Percentiles rank a stretch among this genome's conserved stretches.
phyloP scores from a whole-genome alignment of 2,888 invertebrate species.

The Oligia latruncula region DNA sequence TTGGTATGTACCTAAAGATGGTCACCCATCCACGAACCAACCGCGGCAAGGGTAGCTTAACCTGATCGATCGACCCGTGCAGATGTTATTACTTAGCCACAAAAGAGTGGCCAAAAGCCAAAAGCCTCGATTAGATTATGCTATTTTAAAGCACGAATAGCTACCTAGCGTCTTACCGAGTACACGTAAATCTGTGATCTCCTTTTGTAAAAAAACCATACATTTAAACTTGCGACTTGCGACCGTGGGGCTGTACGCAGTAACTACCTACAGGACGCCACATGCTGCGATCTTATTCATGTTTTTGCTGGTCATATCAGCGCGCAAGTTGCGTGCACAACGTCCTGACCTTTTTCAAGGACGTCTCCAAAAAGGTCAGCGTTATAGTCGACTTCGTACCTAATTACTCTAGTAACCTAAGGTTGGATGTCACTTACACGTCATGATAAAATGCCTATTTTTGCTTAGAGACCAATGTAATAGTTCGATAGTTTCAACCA shows the following conservation, averaged over 20 bases:
- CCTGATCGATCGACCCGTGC: too few relatives aligned
- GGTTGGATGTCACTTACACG: not conserved
- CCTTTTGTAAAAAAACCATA: not conserved
- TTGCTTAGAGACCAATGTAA: not conserved
- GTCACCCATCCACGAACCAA: too few relatives aligned
- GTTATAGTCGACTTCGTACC: not conserved
- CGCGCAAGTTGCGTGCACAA: conserved; percentile 2
- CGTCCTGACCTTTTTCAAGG: conserved; percentile 21
- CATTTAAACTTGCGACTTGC: not conserved
- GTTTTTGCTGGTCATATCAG: not conserved
- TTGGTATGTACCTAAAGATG: too few relatives aligned
- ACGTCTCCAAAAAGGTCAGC: conserved; percentile 13
- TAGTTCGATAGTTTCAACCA: not conserved
- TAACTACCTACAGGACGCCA: not conserved
- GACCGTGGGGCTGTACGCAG: not conserved
- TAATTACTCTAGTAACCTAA: not conserved
- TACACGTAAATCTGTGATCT: not conserved
- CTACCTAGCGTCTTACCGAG: not conserved
- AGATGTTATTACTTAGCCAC: too few relatives aligned
- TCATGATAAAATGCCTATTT: not conserved
- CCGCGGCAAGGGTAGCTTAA: too few relatives aligned
- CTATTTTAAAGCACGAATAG: not conserved
- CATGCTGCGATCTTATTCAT: too few relatives aligned
- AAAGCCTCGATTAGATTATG: not conserved
- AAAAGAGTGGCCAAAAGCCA: too few relatives aligned